Evolutionary conservation across 1,140 invertebrate species (phyloP), one percentile per base, ranked within the genome.

Genomic region (Pomacea maculata): DNA sequence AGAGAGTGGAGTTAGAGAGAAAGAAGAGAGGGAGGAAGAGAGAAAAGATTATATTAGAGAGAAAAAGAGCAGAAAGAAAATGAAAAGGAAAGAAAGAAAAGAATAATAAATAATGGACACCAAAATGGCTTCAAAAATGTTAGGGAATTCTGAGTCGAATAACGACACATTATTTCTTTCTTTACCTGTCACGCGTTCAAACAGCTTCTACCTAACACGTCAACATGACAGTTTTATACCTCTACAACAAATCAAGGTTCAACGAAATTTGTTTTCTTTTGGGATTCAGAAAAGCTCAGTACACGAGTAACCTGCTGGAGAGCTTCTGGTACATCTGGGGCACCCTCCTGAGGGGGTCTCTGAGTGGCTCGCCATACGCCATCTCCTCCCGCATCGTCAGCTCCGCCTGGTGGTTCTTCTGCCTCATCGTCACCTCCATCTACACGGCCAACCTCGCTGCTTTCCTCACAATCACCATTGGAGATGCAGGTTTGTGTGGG

Each of bases 331-430:
- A 89, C 80, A 88, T 88, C 52, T 90, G 88, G 88, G 89, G 87
- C 57, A 88, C 89, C 2, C 65, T 88, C 9, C 79, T 89, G 19
- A 80, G 87, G 29, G 89, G 87, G n/a, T 86, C 85, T 67, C 78
- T 88, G 0, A 85, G 74, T 11, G 85, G 85, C 11, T 87, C 87
- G 19, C 87, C 88, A 8, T 67, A 82, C 14, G 86, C 87, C 25
- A 86, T 86, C 34, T 90, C 88, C 14, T 87, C 87, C 55, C 79
- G 89, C 52, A 98, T 99, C 85, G 97, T 98, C 0, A 97, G 97
- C n/a, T 96, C 96, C 76, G 97, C 97, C 0, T 99, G 98, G 98
- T 99, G 98, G 97, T 99, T 99, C 91, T 99, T 99, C 91, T 98
- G 97, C 0, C 93, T 99, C 34, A 99, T 99, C 87, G 93, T 99